Evolutionary conservation across 1,140 invertebrate genomes (phyloP), one percentile per base, ranked within the genome.

Genomic region (Conopomorpha cramerella): DNA sequence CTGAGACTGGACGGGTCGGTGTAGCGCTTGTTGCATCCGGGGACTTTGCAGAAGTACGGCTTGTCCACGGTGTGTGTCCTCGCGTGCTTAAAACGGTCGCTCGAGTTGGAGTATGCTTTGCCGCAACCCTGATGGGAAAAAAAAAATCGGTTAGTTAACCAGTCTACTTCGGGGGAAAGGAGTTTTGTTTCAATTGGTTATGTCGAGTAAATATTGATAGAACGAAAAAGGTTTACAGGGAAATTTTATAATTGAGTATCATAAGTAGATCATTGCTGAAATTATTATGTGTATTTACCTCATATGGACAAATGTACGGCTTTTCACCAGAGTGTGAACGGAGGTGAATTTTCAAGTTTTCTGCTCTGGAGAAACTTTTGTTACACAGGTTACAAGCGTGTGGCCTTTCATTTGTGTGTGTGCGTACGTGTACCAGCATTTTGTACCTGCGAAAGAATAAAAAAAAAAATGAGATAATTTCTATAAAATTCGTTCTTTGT

Each of bases 271-370:
- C n/a, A n/a, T n/a, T n/a, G n/a, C n/a, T n/a, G n/a, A n/a, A n/a
- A n/a, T n/a, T n/a, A n/a, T n/a, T n/a, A n/a, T n/a, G n/a, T n/a
- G n/a, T 57, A 58, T 43, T 59, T 52, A 79, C 77, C 68, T 85
- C 84, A 26, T 91, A 87, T n/a, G 90, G 87, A 56, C 91, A 93
- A 4, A 89, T 83, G 65, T 93, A 93, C 0, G 91, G 91, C 46
- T 90, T 89, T 52, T 93, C 91, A 4, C 90, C 90, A 15, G 92
- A 94, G 65, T 95, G 92, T 4, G 91, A 93, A 25, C 92, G 78
- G 1, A 89, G 85, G 64, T 95, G 92, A 32, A 94, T 95, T 74
- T 94, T 94, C 13, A 95, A 74, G 58, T 94, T 94, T 72, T 95
- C 92, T 0, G 92, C 89, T 35, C 92, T 72, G 29, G 91, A 93